Percentiles rank a stretch among this genome's conserved stretches.
Conservation (phyloP, 1,140 invertebrate species). For the Cydia pomonella region DNA sequence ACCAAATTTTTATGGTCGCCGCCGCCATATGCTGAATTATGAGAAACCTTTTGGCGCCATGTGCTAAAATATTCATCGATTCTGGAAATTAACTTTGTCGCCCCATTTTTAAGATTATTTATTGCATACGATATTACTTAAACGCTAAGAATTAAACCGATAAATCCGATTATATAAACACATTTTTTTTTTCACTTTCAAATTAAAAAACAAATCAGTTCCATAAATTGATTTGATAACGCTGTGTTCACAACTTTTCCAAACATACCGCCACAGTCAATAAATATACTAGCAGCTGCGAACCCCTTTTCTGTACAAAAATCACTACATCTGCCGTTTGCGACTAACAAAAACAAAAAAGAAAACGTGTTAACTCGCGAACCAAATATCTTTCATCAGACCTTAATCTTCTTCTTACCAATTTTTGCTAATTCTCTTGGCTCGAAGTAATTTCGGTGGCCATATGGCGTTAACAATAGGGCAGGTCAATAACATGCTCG, state of each 20-base stretch:
- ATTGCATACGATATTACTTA: background rate
- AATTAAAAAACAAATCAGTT: no score
- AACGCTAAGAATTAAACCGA: background rate
- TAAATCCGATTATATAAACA: no score
- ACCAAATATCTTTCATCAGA: conserved; percentile 34
- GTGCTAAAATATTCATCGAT: background rate
- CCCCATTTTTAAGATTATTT: background rate
- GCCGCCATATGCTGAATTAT: conserved; percentile 50
- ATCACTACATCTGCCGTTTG: conserved; percentile 28
- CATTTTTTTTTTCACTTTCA: no score
- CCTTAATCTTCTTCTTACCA: conserved; percentile 3
- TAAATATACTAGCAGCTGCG: conserved; percentile 24
- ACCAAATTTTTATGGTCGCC: conserved; percentile 46
- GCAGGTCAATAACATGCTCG: conserved; percentile 73
- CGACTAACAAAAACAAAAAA: conserved; percentile 24
- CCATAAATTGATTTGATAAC: background rate
- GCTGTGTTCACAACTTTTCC: background rate
- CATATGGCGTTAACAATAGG: conserved; percentile 75
- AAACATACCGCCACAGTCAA: background rate
- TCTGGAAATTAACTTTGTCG: background rate
- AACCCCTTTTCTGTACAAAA: conserved; percentile 6
- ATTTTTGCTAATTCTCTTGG: conserved; percentile 49
- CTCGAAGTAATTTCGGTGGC: conserved; percentile 59
- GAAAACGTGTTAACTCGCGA: conserved; percentile 39
- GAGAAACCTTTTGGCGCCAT: background rate